Evolutionary conservation across 2,113 vertebrate genomes (phyloP).

Genomic region (Corythaixoides concolor): DNA sequence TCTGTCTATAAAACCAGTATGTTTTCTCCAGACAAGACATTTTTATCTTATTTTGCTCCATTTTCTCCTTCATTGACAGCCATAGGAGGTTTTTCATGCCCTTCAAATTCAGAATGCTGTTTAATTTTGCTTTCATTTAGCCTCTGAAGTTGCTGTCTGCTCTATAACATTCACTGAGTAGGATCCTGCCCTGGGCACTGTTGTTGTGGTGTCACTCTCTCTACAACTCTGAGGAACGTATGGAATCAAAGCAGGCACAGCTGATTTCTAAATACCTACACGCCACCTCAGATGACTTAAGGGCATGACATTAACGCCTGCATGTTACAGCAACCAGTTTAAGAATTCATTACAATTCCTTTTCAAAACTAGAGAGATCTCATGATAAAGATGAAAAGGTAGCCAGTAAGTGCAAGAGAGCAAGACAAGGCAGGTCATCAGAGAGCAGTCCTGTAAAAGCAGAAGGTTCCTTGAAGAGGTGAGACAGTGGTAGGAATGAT

Average conservation of each 20-base stretch:
- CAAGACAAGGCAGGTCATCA: background rate
- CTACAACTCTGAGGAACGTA: background rate
- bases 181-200: background rate
- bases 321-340: accelerated
- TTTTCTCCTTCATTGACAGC: background rate
- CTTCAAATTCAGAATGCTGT: background rate
- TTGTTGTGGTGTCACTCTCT: background rate
- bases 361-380: background rate
- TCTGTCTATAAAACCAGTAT: background rate
- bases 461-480: background rate
- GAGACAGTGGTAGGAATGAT: background rate
- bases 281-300: background rate
- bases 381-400: background rate
- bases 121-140: background rate
- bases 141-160: background rate
- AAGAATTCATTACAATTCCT: background rate
- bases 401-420: background rate
- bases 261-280: background rate
- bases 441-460: background rate
- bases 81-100: background rate
- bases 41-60: background rate
- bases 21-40: background rate
- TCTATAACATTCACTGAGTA: background rate
- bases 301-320: background rate
- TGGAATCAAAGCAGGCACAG: background rate